phyloP scores from a whole-genome alignment of 2,888 invertebrate species.

The Arenicola marina region DNA sequence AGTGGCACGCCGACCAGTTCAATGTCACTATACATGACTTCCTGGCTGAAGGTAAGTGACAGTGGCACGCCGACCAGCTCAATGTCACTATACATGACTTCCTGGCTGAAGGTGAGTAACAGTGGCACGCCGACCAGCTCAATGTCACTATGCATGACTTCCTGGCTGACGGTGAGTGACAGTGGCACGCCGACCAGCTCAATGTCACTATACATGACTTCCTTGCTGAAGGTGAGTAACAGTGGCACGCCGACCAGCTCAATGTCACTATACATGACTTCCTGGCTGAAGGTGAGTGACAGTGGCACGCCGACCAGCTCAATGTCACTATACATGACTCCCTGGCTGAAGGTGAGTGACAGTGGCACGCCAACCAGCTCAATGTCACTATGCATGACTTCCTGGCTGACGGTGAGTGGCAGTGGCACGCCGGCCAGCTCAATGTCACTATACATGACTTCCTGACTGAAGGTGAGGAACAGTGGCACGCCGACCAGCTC shows the following conservation, averaged over 20 bases:
- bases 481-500: constrained; percentile 43
- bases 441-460: constrained; percentile 45
- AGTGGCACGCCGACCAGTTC: constrained; percentile 43
- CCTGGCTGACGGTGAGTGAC: constrained; percentile 43
- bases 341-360: constrained; percentile 43
- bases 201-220: constrained; percentile 45
- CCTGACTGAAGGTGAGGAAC: constrained; percentile 43
- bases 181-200: constrained; percentile 43
- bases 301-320: constrained; percentile 43
- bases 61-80: constrained; percentile 43
- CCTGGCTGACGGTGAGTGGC: constrained; percentile 43
- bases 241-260: constrained; percentile 43
- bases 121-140: constrained; percentile 43
- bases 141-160: constrained; percentile 45
- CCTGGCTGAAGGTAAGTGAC: constrained; percentile 48
- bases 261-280: constrained; percentile 45
- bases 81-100: constrained; percentile 45
- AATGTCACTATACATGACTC: constrained; percentile 45
- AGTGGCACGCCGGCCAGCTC: constrained; percentile 43
- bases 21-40: constrained; percentile 45
- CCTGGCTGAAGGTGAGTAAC: constrained; percentile 43
- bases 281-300: constrained; percentile 43
- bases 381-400: constrained; percentile 45
- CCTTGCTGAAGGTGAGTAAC: constrained; percentile 43
- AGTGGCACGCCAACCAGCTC: constrained; percentile 43